Base-by-base conservation (phyloP, 2,797 vertebrate species). In the Falco naumanni region DNA sequence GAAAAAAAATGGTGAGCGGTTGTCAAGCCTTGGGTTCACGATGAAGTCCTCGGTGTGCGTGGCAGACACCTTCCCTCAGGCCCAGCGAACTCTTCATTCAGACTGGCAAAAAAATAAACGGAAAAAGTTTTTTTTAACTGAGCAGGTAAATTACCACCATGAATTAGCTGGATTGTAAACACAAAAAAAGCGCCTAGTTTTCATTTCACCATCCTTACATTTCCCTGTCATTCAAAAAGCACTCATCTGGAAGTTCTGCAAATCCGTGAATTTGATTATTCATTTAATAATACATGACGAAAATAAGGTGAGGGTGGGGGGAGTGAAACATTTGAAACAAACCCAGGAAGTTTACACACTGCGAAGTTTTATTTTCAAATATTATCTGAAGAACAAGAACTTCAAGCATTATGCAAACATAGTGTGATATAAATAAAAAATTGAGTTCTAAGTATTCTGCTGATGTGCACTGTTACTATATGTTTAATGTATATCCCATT, bases 391-490 rank as follows among this genome's bases (percentile, higher is more conserved):
- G 65, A 75, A 12, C 16, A 17, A 59, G 15, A 59, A 37, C 12
- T 59, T 33, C 19, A 56, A 50, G 51, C 20, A 47, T 37, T 69
- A 17, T 25, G 24, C 41, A 61, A 51, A 50, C 4, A 5, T 37
- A 43, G 26, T 33, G 11, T 34, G 63, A 43, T 15, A 7, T 56
- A 43, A 0, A 0, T 41, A 17, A 6, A 43, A 39, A 41, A 41
- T 37, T 34, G n/a, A 54, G 16, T 75, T 78, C 28, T 25, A 7
- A 28, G 39, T 64, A 9, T 64, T 72, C 21, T 78, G 93, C 34
- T 50, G 21, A 24, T 60, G 10, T 39, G 16, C 7, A 9, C 18
- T n/a, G 10, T 64, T 59, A 26, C 53, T 39, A 12, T 9, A 12
- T 65, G 43, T n/a, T 79, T 41, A 45, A 12, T 15, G 10, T 48